These are phyloP conservation scores for Eupithecia vulgata DNA, from an alignment of 2,888 invertebrate species.

Conservation along the genomic window DNA sequence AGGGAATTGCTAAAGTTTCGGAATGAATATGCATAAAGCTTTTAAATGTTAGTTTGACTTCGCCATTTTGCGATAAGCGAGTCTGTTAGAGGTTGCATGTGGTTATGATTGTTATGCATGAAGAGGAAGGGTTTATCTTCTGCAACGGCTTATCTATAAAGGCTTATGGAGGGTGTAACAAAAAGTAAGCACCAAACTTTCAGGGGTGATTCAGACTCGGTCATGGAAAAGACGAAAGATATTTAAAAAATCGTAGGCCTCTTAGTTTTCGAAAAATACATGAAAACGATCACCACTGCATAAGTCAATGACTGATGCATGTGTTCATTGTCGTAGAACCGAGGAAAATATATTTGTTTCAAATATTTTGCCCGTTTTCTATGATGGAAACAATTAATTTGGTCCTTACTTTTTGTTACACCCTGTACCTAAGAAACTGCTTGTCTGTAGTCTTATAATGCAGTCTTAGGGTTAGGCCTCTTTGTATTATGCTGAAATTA, in stretches of 20 bases:
- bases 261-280: background rate
- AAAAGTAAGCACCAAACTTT: background rate
- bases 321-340: background rate
- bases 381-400: too few relatives aligned
- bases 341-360: background rate
- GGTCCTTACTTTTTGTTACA: too few relatives aligned
- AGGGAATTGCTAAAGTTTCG: constrained; percentile 71
- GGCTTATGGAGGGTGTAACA: background rate
- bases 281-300: background rate
- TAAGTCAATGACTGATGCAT: background rate
- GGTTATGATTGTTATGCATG: constrained; percentile 17
- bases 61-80: constrained; percentile 49
- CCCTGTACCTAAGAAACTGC: too few relatives aligned
- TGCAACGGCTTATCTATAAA: background rate
- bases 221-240: background rate
- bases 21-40: constrained; percentile 70
- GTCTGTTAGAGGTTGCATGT: constrained; percentile 35
- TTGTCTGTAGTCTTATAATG: too few relatives aligned
- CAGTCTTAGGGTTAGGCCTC: too few relatives aligned
- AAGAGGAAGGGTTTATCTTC: constrained; percentile 8
- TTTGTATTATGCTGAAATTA: background rate
- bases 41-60: constrained; percentile 55
- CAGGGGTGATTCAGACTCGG: background rate
- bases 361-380: background rate
- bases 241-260: too few relatives aligned